phyloP scores from a whole-genome alignment of 2,888 invertebrate genomes.

The Polylopha cassiicola region DNA sequence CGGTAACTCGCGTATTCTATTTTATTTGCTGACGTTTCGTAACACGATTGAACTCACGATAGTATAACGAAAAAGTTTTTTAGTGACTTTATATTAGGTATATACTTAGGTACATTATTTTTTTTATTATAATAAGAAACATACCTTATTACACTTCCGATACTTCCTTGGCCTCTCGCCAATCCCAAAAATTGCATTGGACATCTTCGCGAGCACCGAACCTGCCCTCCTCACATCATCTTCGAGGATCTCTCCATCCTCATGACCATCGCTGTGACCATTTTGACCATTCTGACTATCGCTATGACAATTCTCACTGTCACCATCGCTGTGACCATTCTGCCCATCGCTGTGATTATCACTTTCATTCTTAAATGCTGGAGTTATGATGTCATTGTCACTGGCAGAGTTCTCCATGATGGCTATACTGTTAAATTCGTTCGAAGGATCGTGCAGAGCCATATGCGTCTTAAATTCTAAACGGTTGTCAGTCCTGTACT shows the following conservation, averaged over 20 bases:
- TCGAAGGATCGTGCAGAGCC: conserved; percentile 31
- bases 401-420: conserved; percentile 31
- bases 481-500: conserved; percentile 34
- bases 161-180: conserved; percentile 35
- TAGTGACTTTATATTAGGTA: too few relatives aligned
- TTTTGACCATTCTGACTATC: conserved; percentile 6
- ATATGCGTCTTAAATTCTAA: conserved; percentile 31
- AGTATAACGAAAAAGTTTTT: too few relatives aligned
- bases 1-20: too few relatives aligned
- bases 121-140: too few relatives aligned
- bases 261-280: conserved; percentile 16
- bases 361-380: not conserved
- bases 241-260: conserved; percentile 8
- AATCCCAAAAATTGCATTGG: conserved; percentile 51
- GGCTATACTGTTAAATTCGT: conserved; percentile 32
- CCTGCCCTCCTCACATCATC: conserved; percentile 43
- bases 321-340: conserved; percentile 16
- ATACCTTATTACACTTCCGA: conserved; percentile 50
- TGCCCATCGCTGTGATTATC: conserved; percentile 12
- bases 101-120: too few relatives aligned
- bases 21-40: too few relatives aligned
- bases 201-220: conserved; percentile 56
- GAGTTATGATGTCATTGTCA: conserved; percentile 32
- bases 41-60: too few relatives aligned
- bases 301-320: conserved; percentile 15